These are phyloP conservation scores for Epinotia nisella DNA, from an alignment of 2,888 invertebrate genomes.

Conservation along the genomic window DNA sequence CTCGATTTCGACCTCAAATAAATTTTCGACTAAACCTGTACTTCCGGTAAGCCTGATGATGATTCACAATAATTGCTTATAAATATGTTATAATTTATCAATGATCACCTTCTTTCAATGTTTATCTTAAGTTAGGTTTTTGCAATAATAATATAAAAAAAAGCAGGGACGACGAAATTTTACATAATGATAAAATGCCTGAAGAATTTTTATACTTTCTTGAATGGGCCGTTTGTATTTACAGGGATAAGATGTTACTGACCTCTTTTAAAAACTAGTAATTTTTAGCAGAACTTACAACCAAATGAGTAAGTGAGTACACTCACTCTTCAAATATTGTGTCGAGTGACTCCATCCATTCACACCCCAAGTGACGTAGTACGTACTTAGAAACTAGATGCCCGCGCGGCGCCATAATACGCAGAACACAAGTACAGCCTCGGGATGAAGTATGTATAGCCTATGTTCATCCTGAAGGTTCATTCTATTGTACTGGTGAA, in stretches of 20 bases:
- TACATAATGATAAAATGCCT: no score
- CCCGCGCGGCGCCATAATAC: no score
- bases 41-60: conserved; percentile 6
- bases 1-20: neutral
- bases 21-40: neutral
- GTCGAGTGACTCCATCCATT: conserved; percentile 33
- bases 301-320: conserved; percentile 9
- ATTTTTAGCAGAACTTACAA: conserved; percentile 23
- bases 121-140: no score
- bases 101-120: no score
- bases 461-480: no score
- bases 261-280: conserved; percentile 16
- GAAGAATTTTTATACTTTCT: neutral
- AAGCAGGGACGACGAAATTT: no score
- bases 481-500: no score
- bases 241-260: neutral
- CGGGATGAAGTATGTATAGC: no score
- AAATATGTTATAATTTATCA: no score
- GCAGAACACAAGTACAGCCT: no score
- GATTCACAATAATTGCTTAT: neutral
- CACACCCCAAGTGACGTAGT: conserved; percentile 11
- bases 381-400: neutral
- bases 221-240: neutral
- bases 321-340: conserved; percentile 29
- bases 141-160: no score